Evolutionary conservation across 2,888 invertebrate genomes (phyloP).

Genomic region (Melipona bicolor): DNA sequence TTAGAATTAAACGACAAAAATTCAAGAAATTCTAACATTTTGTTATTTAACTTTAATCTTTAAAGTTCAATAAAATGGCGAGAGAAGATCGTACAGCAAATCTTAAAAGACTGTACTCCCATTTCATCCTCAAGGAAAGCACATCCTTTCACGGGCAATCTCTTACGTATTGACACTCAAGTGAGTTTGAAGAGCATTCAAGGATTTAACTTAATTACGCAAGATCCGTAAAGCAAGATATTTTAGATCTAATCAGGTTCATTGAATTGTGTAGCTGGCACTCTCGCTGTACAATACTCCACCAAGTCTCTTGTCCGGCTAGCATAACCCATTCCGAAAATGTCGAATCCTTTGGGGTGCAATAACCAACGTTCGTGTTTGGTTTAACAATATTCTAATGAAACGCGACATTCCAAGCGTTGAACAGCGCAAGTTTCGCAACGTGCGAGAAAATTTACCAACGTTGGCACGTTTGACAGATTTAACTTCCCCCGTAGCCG

Average conservation of each 20-base stretch:
- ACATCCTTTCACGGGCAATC: not conserved
- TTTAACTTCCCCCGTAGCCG: not conserved
- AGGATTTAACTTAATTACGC: not conserved
- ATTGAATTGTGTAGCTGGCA: not conserved
- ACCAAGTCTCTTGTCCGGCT: constrained; percentile 8
- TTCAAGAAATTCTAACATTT: too few relatives aligned
- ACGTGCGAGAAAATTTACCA: not conserved
- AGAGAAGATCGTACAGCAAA: too few relatives aligned
- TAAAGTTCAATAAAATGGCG: too few relatives aligned
- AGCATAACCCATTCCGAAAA: not conserved
- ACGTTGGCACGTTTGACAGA: not conserved
- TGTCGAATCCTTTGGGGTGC: constrained; percentile 6
- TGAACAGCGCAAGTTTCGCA: not conserved
- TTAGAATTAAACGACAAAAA: too few relatives aligned
- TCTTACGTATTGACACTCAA: not conserved
- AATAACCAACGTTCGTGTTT: constrained; percentile 17
- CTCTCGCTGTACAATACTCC: not conserved
- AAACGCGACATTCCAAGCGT: not conserved
- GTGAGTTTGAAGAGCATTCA: not conserved
- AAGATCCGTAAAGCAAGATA: constrained; percentile 1
- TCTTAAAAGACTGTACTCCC: too few relatives aligned
- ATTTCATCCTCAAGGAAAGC: too few relatives aligned
- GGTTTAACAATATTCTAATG: constrained; percentile 21
- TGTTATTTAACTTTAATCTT: too few relatives aligned
- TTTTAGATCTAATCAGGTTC: constrained; percentile 8